phyloP scores from a whole-genome alignment of 1,140 invertebrate genomes.

The Halesus radiatus region DNA sequence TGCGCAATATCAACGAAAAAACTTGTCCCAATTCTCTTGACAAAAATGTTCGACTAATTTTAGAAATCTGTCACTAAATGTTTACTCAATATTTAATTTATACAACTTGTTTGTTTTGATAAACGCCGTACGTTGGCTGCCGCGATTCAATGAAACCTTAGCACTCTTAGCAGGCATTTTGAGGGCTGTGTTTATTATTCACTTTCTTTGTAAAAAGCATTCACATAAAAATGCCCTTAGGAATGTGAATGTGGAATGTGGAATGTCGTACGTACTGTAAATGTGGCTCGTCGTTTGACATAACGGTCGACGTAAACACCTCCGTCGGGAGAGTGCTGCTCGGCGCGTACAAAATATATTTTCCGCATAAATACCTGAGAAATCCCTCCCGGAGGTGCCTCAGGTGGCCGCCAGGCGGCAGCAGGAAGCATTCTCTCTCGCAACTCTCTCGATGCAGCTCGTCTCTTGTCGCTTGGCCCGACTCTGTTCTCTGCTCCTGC shows the following conservation, averaged over 20 bases:
- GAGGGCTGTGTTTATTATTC: constrained; percentile 17
- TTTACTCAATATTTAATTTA: too few relatives aligned
- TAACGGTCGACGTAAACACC: constrained; percentile 7
- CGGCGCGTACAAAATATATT: not conserved
- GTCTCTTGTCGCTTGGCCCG: not conserved
- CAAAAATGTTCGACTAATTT: too few relatives aligned
- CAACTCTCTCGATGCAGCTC: not conserved
- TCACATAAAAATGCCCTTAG: constrained; percentile 12
- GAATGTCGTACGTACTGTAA: constrained; percentile 29
- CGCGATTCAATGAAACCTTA: not conserved
- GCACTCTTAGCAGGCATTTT: too few relatives aligned
- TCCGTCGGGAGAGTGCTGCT: not conserved
- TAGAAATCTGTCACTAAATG: too few relatives aligned
- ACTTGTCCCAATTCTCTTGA: not conserved
- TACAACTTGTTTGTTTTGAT: too few relatives aligned
- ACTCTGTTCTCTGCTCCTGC: not conserved
- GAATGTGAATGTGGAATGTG: too few relatives aligned
- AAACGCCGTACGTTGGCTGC: not conserved
- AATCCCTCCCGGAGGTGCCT: not conserved
- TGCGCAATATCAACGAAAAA: constrained; percentile 1
- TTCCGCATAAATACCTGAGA: constrained; percentile 17
- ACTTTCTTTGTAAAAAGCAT: constrained; percentile 37
- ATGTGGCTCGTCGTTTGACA: constrained; percentile 38
- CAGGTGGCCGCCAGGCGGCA: not conserved
- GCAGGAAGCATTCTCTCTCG: too few relatives aligned